Evolutionary conservation across 2,797 vertebrate genomes (phyloP).

Genomic region (Orestias chungarensis): DNA sequence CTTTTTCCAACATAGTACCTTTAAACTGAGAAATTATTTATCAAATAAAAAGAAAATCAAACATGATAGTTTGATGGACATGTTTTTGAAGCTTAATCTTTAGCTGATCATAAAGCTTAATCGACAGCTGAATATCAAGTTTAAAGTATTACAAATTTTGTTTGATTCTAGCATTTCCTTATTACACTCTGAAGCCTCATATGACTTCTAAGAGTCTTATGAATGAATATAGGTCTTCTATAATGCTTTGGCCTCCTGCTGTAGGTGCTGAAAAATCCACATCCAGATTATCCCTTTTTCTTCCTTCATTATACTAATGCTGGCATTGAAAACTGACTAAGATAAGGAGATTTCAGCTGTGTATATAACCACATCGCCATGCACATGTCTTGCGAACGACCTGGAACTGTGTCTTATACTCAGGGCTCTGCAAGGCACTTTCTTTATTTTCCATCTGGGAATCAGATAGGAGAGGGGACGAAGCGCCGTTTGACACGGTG

Average conservation of each 20-base stretch:
- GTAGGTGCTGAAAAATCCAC: conserved; percentile 33
- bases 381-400: conserved; percentile 47
- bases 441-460: conserved; percentile 65
- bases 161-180: not conserved
- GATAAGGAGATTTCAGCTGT: conserved; percentile 45
- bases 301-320: conserved; percentile 54
- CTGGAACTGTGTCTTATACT: conserved; percentile 56
- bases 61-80: not conserved
- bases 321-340: conserved; percentile 52
- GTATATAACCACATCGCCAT: not conserved
- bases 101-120: not conserved
- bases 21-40: not conserved
- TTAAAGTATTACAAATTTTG: not conserved
- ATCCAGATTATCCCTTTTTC: conserved; percentile 41
- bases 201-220: not conserved
- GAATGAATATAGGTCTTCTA: conserved; percentile 12
- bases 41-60: not conserved
- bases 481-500: conserved; percentile 62
- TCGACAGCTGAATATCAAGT: not conserved
- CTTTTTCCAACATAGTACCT: not conserved
- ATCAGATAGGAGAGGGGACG: conserved; percentile 72
- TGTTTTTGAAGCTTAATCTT: not conserved
- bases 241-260: conserved; percentile 27
- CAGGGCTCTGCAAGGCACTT: conserved; percentile 57
- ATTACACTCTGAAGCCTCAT: conserved; percentile 8